phyloP scores from a whole-genome alignment of 1,140 invertebrate genomes.

The Drosophila elegans region DNA sequence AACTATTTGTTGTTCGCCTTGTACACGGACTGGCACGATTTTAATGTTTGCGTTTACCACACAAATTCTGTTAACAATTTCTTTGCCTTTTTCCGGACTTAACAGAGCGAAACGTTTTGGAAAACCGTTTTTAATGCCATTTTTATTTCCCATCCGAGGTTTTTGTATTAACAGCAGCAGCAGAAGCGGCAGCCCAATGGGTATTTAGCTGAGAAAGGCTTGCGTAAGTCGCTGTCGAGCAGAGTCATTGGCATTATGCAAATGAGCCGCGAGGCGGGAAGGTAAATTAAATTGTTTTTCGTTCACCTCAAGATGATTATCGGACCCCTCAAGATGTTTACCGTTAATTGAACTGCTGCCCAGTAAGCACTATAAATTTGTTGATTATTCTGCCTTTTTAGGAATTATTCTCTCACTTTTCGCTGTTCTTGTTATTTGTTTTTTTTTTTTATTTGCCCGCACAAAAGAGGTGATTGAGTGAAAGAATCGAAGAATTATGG shows the following conservation, averaged over 20 bases:
- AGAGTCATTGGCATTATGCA: constrained; percentile 76
- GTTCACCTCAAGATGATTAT: constrained; percentile 59
- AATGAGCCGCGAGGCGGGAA: constrained; percentile 55
- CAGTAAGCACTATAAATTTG: constrained; percentile 45
- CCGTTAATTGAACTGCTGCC: constrained; percentile 68
- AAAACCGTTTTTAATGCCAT: constrained; percentile 55
- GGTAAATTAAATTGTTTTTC: constrained; percentile 72
- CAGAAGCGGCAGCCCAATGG: constrained; percentile 10
- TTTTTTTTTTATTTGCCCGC: constrained; percentile 3
- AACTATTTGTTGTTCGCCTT: constrained; percentile 57
- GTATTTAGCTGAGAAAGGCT: constrained; percentile 56
- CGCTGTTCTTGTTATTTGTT: not conserved
- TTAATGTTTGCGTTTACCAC: constrained; percentile 34
- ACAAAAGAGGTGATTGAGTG: constrained; percentile 43
- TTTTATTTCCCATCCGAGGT: constrained; percentile 34
- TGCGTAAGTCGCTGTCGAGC: constrained; percentile 54
- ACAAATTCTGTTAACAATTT: constrained; percentile 64
- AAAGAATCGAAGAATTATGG: constrained; percentile 46
- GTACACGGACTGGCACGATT: constrained; percentile 55
- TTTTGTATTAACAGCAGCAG: constrained; percentile 3
- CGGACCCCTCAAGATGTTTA: constrained; percentile 52
- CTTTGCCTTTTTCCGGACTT: constrained; percentile 54
- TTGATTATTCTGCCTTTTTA: constrained; percentile 33
- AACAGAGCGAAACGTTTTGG: constrained; percentile 74
- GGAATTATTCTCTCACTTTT: constrained; percentile 24